phyloP scores from a whole-genome alignment of 2,113 vertebrate species.

The Furnarius figulus region DNA sequence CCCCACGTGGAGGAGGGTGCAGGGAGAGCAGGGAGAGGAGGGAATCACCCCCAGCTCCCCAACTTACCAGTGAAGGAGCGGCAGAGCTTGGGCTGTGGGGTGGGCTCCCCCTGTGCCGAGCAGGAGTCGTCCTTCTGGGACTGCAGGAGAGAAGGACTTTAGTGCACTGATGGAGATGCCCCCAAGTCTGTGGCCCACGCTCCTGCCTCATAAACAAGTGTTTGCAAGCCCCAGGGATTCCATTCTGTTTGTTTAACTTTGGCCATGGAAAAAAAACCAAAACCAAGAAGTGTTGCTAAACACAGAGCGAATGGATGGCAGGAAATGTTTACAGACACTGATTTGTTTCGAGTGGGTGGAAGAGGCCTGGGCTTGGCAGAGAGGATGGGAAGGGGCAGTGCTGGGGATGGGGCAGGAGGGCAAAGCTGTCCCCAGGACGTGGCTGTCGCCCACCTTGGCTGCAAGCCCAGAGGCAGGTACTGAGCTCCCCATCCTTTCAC shows the following conservation, averaged over 20 bases:
- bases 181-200: background rate
- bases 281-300: background rate
- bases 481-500: conserved; percentile 28
- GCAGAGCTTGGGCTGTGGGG: background rate
- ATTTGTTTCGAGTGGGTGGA: background rate
- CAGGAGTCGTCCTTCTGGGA: conserved; percentile 40
- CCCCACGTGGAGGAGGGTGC: accelerated
- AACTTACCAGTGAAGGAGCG: conserved; percentile 59
- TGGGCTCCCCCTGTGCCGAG: background rate
- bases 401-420: background rate
- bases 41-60: background rate
- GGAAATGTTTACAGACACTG: background rate
- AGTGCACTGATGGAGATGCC: background rate
- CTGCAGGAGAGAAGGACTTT: background rate
- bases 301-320: background rate
- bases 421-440: background rate
- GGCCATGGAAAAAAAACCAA: background rate
- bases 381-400: background rate
- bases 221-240: background rate
- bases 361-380: background rate
- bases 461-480: conserved; percentile 15
- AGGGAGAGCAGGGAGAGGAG: background rate
- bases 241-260: background rate
- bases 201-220: background rate
- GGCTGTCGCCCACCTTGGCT: background rate